Percentiles rank a stretch among this genome's conserved stretches.
Evolutionary conservation across 1,140 invertebrate genomes (phyloP).

Genomic region (Homarus americanus): DNA sequence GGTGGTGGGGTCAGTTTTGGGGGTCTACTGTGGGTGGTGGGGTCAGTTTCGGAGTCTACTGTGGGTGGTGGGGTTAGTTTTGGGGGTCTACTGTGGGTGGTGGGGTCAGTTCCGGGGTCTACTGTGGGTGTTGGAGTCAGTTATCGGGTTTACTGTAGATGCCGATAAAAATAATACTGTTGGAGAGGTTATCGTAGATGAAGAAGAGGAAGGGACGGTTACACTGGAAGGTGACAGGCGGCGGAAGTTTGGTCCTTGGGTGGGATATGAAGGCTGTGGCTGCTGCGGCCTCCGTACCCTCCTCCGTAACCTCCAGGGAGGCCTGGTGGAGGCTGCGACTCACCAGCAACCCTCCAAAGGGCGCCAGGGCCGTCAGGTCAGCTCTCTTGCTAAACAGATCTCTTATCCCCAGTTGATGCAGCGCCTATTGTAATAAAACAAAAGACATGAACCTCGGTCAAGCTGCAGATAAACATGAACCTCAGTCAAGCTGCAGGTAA

Average conservation of each 20-base stretch:
- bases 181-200: conserved; percentile 59
- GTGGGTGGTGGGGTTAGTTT: no score
- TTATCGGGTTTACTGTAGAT: conserved; percentile 45
- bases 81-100: no score
- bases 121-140: no score
- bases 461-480: no score
- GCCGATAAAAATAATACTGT: conserved; percentile 62
- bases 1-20: no score
- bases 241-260: no score
- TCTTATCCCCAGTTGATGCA: conserved; percentile 80
- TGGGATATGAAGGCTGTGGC: conserved; percentile 79
- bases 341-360: conserved; percentile 48
- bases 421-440: conserved; percentile 37
- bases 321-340: conserved; percentile 80
- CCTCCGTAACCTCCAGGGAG: conserved; percentile 83
- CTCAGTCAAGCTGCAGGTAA: no score
- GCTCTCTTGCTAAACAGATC: conserved; percentile 81
- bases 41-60: no score
- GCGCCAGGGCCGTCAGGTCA: conserved; percentile 81
- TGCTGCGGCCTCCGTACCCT: conserved; percentile 86
- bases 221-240: conserved; percentile 31
- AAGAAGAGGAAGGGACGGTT: conserved; percentile 66
- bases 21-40: no score
- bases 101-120: no score
- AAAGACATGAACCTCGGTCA: no score